Evolutionary conservation across 2,888 invertebrate genomes (phyloP).

Genomic region (Ichneumoninae sp.): DNA sequence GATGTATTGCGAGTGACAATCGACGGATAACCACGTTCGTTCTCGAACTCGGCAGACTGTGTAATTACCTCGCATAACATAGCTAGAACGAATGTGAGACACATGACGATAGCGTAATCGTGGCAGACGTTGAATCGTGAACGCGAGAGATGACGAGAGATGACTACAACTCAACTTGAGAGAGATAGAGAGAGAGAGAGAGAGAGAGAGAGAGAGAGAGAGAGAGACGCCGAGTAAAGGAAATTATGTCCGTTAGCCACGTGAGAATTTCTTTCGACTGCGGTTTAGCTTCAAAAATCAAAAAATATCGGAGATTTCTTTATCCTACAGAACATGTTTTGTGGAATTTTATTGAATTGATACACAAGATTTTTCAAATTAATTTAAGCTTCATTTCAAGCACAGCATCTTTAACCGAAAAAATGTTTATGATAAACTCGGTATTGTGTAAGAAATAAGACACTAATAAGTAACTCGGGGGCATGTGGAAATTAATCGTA

Average conservation of each 20-base stretch:
- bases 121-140: constrained; percentile 26
- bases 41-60: constrained; percentile 81
- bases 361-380: not conserved
- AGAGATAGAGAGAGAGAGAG: not conserved
- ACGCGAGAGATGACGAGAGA: constrained; percentile 30
- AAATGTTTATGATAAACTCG: too few relatives aligned
- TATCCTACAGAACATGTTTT: not conserved
- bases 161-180: not conserved
- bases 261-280: not conserved
- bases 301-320: not conserved
- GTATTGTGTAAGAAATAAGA: not conserved
- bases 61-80: constrained; percentile 73
- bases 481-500: not conserved
- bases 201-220: not conserved
- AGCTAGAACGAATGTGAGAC: not conserved
- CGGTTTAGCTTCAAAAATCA: not conserved
- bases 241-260: constrained; percentile 5
- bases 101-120: constrained; percentile 18
- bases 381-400: too few relatives aligned
- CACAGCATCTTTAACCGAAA: too few relatives aligned
- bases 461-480: not conserved
- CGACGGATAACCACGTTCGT: constrained; percentile 76
- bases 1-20: constrained; percentile 72
- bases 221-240: not conserved
- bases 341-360: not conserved